A percentile compares a stretch with the other conserved stretches of the same genome.
These are phyloP conservation scores for Augochlora pura DNA, from an alignment of 1,140 invertebrate genomes.

Conservation along the genomic window DNA sequence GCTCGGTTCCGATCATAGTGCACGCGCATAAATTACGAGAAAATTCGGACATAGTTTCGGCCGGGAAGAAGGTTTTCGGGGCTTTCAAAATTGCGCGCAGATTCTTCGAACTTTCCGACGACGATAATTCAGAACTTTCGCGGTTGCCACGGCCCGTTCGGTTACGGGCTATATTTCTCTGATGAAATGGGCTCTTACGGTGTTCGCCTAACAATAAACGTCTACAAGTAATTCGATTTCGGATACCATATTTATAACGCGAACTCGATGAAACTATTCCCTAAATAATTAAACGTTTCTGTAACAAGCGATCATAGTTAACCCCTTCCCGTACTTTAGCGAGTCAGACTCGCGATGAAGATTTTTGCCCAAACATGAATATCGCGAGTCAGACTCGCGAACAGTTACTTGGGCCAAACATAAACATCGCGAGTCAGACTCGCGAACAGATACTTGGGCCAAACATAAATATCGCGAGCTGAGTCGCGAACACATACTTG, in stretches of 20 bases:
- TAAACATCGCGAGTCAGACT: no score
- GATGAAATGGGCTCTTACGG: neutral
- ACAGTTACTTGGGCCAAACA: no score
- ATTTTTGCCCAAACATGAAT: no score
- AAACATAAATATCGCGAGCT: no score
- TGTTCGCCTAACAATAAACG: neutral
- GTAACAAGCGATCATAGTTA: no score
- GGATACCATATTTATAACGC: neutral
- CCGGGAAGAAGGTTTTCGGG: slow-evolving; percentile 21
- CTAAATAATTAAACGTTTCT: neutral
- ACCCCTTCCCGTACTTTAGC: no score
- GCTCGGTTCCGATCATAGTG: slow-evolving; percentile 27
- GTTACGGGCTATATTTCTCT: slow-evolving; percentile 45
- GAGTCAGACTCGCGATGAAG: no score
- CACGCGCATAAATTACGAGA: slow-evolving; percentile 57
- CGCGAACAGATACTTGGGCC: no score
- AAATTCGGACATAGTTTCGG: slow-evolving; percentile 61
- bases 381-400: no score
- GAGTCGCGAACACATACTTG: no score
- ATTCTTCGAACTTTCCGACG: slow-evolving; percentile 61
- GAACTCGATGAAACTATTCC: neutral
- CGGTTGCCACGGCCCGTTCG: neutral
- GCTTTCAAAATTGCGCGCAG: slow-evolving; percentile 50
- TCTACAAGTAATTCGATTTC: neutral
- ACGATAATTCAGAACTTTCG: slow-evolving; percentile 61